A percentile compares a stretch with the other conserved stretches of the same genome.
phyloP scores from a whole-genome alignment of 2,888 invertebrate genomes.

The Drosophila neutralis region DNA sequence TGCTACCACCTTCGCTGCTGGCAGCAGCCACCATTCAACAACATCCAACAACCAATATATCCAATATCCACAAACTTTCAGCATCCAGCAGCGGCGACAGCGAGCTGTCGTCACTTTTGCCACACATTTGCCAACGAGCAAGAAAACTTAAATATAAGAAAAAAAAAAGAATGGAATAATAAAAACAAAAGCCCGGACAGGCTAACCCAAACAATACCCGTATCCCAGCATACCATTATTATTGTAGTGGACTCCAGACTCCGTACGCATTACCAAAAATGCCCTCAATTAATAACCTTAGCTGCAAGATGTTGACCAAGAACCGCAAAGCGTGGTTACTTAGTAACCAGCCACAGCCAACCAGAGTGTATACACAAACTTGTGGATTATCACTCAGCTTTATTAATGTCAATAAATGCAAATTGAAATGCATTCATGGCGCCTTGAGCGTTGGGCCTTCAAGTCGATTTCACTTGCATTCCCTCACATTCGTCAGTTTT shows the following conservation, averaged over 20 bases:
- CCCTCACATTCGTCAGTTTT: slow-evolving; percentile 53
- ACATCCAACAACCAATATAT: slow-evolving; percentile 16
- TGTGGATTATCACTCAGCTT: slow-evolving; percentile 31
- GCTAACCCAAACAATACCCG: slow-evolving; percentile 22
- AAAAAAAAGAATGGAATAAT: slow-evolving; percentile 22
- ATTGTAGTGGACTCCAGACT: slow-evolving; percentile 20
- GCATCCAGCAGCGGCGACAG: slow-evolving; percentile 49
- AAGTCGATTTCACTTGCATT: slow-evolving; percentile 29
- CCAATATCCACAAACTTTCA: slow-evolving; percentile 28
- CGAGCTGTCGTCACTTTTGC: slow-evolving; percentile 53
- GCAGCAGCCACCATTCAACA: slow-evolving; percentile 23
- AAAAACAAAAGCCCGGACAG: slow-evolving; percentile 34
- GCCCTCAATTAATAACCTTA: slow-evolving; percentile 23
- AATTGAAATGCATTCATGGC: slow-evolving; percentile 62
- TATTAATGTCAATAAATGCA: slow-evolving; percentile 67
- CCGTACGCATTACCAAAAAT: slow-evolving; percentile 7
- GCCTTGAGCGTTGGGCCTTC: slow-evolving; percentile 21
- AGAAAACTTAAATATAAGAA: slow-evolving; percentile 12
- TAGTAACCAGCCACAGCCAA: slow-evolving; percentile 11
- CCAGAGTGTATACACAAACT: slow-evolving; percentile 1
- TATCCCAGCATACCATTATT: slow-evolving; percentile 29
- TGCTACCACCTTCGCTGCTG: slow-evolving; percentile 51
- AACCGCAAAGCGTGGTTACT: slow-evolving; percentile 40
- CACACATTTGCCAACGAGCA: slow-evolving; percentile 38
- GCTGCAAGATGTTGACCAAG: not conserved